These are phyloP conservation scores for Anguilla japonica DNA, from an alignment of 2,113 vertebrate species.

Conservation along the genomic window DNA sequence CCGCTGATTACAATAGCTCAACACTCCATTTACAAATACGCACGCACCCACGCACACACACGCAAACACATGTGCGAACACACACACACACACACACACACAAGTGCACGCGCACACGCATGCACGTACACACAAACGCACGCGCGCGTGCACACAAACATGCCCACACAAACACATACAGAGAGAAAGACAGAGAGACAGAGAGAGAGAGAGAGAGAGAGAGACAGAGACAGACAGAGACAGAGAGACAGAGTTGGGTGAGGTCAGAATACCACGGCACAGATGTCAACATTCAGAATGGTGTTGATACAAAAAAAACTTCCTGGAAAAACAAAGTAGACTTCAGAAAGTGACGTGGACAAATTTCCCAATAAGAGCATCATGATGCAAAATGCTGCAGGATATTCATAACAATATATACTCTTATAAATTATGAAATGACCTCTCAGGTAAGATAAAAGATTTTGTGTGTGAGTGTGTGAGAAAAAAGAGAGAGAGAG, in stretches of 20 bases:
- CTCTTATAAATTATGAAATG: no score
- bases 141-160: background rate
- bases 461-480: no score
- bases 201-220: no score
- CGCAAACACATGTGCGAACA: background rate
- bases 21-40: background rate
- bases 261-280: background rate
- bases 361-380: background rate
- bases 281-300: background rate
- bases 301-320: background rate
- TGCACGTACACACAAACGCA: background rate
- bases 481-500: no score
- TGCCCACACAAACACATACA: no score
- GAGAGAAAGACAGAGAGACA: no score
- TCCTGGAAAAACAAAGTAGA: background rate
- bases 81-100: background rate
- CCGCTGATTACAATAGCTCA: constrained; percentile 10
- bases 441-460: no score
- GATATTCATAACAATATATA: no score
- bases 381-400: no score
- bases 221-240: no score
- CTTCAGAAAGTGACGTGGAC: background rate
- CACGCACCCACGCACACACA: background rate
- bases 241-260: background rate
- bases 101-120: background rate